Evolutionary conservation across 2,888 invertebrate species (phyloP).

Genomic region (Drosophila merina): DNA sequence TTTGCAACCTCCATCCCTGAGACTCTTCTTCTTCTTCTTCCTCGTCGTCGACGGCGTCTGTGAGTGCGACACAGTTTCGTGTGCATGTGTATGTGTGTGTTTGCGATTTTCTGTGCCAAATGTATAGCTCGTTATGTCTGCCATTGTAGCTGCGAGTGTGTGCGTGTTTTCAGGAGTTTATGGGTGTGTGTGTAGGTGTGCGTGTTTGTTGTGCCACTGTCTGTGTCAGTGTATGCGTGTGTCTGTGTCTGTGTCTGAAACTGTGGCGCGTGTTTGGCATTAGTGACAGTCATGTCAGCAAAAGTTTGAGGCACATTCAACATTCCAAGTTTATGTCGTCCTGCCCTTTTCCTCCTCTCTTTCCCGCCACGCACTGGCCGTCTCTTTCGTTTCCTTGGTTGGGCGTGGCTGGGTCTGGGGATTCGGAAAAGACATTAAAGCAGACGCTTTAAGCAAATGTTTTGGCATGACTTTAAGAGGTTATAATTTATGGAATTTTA

Average conservation of each 20-base stretch:
- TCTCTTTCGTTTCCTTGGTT: conserved; percentile 12
- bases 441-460: conserved; percentile 6
- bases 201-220: conserved; percentile 34
- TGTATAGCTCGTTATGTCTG: conserved; percentile 57
- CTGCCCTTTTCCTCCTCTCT: conserved; percentile 14
- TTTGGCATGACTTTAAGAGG: conserved; percentile 17
- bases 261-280: conserved; percentile 80
- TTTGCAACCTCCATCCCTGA: not conserved
- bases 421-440: conserved; percentile 26
- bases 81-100: conserved; percentile 20
- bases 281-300: conserved; percentile 80
- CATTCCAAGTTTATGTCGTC: conserved; percentile 77
- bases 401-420: conserved; percentile 32
- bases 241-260: conserved; percentile 69
- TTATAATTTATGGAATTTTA: not conserved
- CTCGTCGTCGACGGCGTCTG: conserved; percentile 49
- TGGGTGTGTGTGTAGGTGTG: conserved; percentile 15
- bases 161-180: conserved; percentile 31
- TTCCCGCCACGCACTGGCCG: not conserved
- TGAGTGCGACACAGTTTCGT: conserved; percentile 71
- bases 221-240: conserved; percentile 6
- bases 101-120: conserved; percentile 45
- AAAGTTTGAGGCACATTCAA: conserved; percentile 79
- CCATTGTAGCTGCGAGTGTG: conserved; percentile 19
- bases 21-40: conserved; percentile 6